Conservation (phyloP, 2,888 invertebrate genomes). For the Eretmocerus hayati region DNA sequence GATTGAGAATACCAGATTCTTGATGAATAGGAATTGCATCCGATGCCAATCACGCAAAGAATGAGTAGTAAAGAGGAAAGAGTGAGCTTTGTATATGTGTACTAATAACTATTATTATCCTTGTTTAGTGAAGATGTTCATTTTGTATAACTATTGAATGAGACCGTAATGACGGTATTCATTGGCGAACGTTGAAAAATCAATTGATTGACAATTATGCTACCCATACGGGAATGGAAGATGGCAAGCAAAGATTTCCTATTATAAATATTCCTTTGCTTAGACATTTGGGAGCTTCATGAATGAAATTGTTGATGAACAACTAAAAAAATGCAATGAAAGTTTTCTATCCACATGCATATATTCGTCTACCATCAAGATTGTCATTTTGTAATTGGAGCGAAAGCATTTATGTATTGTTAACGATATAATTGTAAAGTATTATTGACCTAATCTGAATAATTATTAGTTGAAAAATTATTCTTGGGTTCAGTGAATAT, state of each 20-base stretch:
- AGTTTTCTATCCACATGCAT: slow-evolving; percentile 15
- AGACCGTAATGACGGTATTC: slow-evolving; percentile 16
- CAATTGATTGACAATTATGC: slow-evolving; percentile 13
- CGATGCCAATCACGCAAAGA: slow-evolving; percentile 24
- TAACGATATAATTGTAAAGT: slow-evolving; percentile 23
- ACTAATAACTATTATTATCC: slow-evolving; percentile 16
- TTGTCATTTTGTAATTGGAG: slow-evolving; percentile 22
- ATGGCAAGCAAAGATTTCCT: slow-evolving; percentile 4
- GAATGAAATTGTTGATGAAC: slow-evolving; percentile 11
- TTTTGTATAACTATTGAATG: slow-evolving; percentile 21
- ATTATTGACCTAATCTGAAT: slow-evolving; percentile 22
- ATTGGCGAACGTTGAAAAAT: slow-evolving; percentile 11
- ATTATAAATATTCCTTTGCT: slow-evolving; percentile 12
- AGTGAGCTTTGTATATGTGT: slow-evolving; percentile 31
- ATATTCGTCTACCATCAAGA: slow-evolving; percentile 17
- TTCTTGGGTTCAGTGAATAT: too few relatives aligned
- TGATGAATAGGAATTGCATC: slow-evolving; percentile 8
- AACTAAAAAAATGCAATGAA: slow-evolving; percentile 12
- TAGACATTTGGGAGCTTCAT: slow-evolving; percentile 4
- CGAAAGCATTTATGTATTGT: slow-evolving; percentile 24
- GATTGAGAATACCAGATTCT: slow-evolving; percentile 21
- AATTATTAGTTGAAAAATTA: slow-evolving; percentile 21
- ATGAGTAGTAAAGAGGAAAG: slow-evolving; percentile 34
- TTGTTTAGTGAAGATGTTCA: slow-evolving; percentile 16
- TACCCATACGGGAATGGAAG: not conserved